These are phyloP conservation scores for Passerina amoena DNA, from an alignment of 2,113 vertebrate genomes.

Conservation along the genomic window DNA sequence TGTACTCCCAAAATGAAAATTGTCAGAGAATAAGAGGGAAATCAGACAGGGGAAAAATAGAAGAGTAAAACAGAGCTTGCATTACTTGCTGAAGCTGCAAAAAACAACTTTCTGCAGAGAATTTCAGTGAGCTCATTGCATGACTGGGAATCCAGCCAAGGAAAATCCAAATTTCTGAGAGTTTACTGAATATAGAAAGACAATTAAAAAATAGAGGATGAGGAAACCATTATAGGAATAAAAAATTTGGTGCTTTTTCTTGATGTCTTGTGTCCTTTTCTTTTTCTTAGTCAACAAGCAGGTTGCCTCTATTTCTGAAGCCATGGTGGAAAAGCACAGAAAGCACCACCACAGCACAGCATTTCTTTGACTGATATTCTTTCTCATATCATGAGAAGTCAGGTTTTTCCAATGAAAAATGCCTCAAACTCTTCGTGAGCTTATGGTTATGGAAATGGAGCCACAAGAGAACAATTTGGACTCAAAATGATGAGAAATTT, in stretches of 20 bases:
- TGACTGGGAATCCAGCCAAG: neutral
- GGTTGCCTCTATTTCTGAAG: neutral
- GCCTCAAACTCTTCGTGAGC: neutral
- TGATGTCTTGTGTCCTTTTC: neutral
- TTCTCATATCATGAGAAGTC: neutral
- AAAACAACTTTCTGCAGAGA: neutral
- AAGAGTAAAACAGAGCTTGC: neutral
- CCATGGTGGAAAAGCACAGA: neutral
- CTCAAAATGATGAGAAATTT: neutral
- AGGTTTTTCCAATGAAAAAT: neutral
- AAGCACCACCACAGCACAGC: neutral
- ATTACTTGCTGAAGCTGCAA: neutral
- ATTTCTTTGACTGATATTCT: neutral
- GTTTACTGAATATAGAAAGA: neutral
- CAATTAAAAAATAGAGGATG: neutral
- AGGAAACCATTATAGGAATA: neutral
- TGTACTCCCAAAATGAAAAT: neutral
- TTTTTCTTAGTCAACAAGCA: neutral
- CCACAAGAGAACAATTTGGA: neutral
- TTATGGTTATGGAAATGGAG: neutral
- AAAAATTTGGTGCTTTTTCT: neutral
- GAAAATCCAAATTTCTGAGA: neutral
- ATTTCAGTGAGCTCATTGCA: fast-evolving
- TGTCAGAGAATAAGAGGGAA: neutral
- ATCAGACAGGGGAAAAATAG: neutral